Evolutionary conservation across 2,888 invertebrate genomes (phyloP), one percentile per base, ranked within the genome.

Genomic region (Oligia fasciuncula): DNA sequence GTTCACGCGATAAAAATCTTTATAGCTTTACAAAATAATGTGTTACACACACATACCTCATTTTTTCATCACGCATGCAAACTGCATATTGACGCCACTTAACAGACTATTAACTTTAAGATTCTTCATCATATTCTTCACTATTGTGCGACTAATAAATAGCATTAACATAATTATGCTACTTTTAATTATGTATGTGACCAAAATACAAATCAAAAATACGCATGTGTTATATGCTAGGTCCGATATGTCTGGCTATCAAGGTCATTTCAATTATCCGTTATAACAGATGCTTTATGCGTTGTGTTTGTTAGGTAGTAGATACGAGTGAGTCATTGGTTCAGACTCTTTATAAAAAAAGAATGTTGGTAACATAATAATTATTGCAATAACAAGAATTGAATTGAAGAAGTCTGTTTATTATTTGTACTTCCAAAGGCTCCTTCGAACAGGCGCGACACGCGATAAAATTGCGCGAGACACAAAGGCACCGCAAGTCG

Each of bases 201-300:
- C 49, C 17, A 49, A 79, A 57, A 35, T 57, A 57, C 13, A 40
- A 65, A 79, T 57, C 13, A 49, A n/a, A 73, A 73, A n/a, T n/a
- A 62, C 2, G 3, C 3, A 19, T 51, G 11, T n/a, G 40, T 13
- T 23, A 2, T 35, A n/a, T 11, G 29, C n/a, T 29, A 46, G 14
- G 14, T 29, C 23, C 19, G 23, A 0, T 23, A 19, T 60, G 35
- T 60, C 40, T 66, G 43, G 49, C 4, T 40, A 35, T 35, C 60
- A 79, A 81, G 81, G 79, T 0, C 35, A 54, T 51, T 74, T 51
- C 14, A 67, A 66, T 9, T 82, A 23, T 46, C 35, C 14, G 17
- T 5, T n/a, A 29, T 29, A 49, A 60, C 66, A 66, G 65, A 79
- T 79, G 57, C 11, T 79, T 60, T 57, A 14, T 14, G 19, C 19